A percentile compares a stretch with the other conserved stretches of the same genome.
These are phyloP conservation scores for Colistium nudipinnis DNA, from an alignment of 2,113 vertebrate genomes.

Conservation along the genomic window DNA sequence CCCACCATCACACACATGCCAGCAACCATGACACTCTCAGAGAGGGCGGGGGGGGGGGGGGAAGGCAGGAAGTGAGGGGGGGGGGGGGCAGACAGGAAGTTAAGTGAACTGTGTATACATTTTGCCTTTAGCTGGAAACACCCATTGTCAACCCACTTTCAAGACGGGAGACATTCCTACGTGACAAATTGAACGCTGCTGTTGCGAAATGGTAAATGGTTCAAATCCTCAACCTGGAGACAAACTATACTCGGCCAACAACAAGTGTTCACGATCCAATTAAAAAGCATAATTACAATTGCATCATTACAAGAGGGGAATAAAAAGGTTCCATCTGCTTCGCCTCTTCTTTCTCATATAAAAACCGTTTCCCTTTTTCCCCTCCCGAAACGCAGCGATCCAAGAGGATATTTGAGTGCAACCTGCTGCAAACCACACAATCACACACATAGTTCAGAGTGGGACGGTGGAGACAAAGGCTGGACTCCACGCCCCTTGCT, in stretches of 20 bases:
- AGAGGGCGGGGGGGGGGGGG: conserved; percentile 42
- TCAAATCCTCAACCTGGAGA: not conserved
- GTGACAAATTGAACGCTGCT: not conserved
- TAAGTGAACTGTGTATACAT: conserved; percentile 15
- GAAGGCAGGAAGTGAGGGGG: conserved; percentile 66
- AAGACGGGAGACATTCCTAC: not conserved
- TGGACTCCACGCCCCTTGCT: conserved; percentile 67
- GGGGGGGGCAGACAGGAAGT: conserved; percentile 57
- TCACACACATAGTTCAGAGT: conserved; percentile 55
- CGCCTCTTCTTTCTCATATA: not conserved
- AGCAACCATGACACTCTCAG: conserved; percentile 65
- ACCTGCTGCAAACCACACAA: conserved; percentile 43
- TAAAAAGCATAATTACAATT: conserved; percentile 3
- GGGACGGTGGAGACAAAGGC: conserved; percentile 74
- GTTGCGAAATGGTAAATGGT: not conserved
- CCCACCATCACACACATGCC: conserved; percentile 71
- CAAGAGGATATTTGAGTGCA: conserved; percentile 37
- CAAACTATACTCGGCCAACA: conserved; percentile 1
- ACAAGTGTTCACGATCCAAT: not conserved
- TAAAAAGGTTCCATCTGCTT: not conserved
- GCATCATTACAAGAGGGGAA: not conserved
- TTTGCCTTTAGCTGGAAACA: conserved; percentile 17
- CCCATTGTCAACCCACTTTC: not conserved
- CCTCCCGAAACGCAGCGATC: conserved; percentile 28
- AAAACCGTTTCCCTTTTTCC: not conserved